Percentiles rank a stretch among this genome's conserved stretches.
Conservation (phyloP, 1,140 invertebrate species). For the Cheumatopsyche charites region DNA sequence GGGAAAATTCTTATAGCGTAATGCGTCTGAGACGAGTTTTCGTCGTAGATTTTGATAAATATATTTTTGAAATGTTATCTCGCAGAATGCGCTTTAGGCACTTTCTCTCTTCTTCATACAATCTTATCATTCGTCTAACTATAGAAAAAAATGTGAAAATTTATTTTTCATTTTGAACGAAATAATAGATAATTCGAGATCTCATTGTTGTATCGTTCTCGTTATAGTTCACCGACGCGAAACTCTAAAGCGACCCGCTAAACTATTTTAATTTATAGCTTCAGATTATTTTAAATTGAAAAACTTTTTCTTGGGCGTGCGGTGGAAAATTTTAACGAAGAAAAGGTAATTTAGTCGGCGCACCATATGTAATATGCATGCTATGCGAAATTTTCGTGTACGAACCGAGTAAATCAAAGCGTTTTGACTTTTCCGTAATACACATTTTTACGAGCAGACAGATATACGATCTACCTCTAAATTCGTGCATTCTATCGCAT, state of each 20-base stretch:
- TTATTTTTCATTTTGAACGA: no score
- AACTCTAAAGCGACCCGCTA: background rate
- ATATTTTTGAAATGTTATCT: background rate
- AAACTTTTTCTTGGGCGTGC: background rate
- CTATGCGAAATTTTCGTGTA: background rate
- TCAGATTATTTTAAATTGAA: conserved; percentile 24
- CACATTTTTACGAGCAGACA: background rate
- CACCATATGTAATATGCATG: background rate
- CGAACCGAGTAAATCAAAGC: background rate
- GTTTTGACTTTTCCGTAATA: no score
- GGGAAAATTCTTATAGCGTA: background rate
- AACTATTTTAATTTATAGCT: conserved; percentile 23
- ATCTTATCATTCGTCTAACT: background rate
- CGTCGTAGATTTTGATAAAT: background rate
- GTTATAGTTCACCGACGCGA: no score
- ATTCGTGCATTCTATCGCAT: no score
- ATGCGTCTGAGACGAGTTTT: background rate
- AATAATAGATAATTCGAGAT: background rate
- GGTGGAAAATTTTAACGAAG: conserved; percentile 23
- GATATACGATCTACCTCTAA: background rate
- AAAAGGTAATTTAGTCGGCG: conserved; percentile 16
- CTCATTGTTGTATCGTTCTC: no score
- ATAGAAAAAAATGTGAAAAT: no score
- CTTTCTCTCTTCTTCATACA: background rate
- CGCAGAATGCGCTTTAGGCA: no score